phyloP scores from a whole-genome alignment of 2,113 vertebrate genomes.

The Probosciger aterrimus region DNA sequence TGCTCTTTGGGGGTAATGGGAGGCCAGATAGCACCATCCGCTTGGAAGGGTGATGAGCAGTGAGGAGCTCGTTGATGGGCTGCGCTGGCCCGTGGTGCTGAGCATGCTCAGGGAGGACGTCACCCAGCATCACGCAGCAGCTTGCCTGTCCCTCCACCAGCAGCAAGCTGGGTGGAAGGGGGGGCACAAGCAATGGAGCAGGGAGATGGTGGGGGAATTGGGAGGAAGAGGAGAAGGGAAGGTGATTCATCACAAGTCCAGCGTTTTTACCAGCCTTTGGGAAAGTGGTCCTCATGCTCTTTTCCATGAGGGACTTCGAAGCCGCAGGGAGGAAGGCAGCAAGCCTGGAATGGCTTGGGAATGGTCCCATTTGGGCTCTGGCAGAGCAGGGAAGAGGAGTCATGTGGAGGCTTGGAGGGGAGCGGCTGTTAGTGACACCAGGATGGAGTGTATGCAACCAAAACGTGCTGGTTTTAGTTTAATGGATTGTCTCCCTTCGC shows the following conservation, averaged over 20 bases:
- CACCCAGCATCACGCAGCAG: background rate
- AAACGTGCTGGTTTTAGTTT: conserved; percentile 74
- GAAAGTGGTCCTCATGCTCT: background rate
- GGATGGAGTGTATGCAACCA: conserved; percentile 32
- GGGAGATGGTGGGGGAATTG: background rate
- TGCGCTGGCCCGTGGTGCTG: background rate
- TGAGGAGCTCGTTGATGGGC: background rate
- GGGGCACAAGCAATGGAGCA: background rate
- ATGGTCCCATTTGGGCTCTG: background rate
- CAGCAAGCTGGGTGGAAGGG: background rate
- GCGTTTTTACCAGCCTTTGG: background rate
- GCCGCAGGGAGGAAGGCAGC: background rate
- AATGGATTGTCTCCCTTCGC: conserved; percentile 73
- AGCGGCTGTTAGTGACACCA: background rate
- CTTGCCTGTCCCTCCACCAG: background rate
- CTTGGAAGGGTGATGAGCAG: background rate
- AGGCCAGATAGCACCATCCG: fast-evolving
- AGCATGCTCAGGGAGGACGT: conserved; percentile 32
- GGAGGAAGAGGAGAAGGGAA: background rate
- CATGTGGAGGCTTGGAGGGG: background rate
- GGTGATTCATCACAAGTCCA: background rate
- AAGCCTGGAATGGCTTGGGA: background rate
- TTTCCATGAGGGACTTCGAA: background rate
- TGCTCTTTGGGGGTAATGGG: fast-evolving
- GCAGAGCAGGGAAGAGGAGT: conserved; percentile 5